Evolutionary conservation across 2,888 invertebrate species (phyloP), one percentile per base, ranked within the genome.

Genomic region (Athetis lepigone): DNA sequence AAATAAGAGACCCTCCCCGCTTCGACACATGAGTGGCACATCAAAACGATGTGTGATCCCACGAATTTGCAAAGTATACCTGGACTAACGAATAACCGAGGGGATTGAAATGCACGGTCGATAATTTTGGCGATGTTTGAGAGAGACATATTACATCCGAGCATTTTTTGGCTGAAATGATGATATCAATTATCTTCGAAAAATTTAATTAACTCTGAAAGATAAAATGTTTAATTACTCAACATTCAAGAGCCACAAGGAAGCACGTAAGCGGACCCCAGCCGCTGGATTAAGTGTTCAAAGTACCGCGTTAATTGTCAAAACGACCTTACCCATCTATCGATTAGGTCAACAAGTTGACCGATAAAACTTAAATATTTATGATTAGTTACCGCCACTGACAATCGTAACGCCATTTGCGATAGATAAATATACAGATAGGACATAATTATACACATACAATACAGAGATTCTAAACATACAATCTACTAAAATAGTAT

Each of bases 381-480:
- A 40, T 16, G 27, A 50, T 49, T 45, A 18, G 8, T 37, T 21
- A 19, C 23, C 43, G 39, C 21, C 16, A 55, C 76, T 72, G 65
- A 69, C 68, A 71, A 64, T 57, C 62, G 43, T 33, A 70, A 73
- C 60, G 21, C 25, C n/a, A 13, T 55, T 59, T 49, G 55, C 29
- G 47, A 54, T 11, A 56, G 23, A 54, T 51, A 50, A 5, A 54
- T 46, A 57, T n/a, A 65, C 37, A 74, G 27, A 57, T 18, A 60
- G 18, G 23, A 75, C 47, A 47, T 4, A n/a, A n/a, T n/a, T n/a
- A 51, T 45, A 42, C 49, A 70, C 52, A 58, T 27, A 57, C 54
- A 49, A 25, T 60, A 77, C 52, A 62, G 77, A 77, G 77, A 77
- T 77, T 77, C 77, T 72, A 77, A 40, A 62, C 46, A 76, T 62